Percentiles rank a stretch among this genome's conserved stretches.
These are phyloP conservation scores for Carassius carassius DNA, from an alignment of 2,113 vertebrate genomes.

Conservation along the genomic window DNA sequence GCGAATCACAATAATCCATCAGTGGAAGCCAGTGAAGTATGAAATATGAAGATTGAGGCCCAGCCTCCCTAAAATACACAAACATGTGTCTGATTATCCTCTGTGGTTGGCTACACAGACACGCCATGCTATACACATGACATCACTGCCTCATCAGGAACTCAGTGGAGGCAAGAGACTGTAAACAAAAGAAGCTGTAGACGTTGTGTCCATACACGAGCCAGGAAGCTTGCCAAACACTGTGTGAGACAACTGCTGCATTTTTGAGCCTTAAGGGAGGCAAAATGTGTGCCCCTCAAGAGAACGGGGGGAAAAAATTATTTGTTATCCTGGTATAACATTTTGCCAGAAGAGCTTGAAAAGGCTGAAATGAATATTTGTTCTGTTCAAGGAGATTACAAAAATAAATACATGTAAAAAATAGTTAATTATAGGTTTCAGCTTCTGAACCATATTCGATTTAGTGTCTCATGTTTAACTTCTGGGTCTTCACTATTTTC, in stretches of 20 bases:
- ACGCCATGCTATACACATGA: conserved; percentile 45
- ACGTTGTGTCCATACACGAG: conserved; percentile 43
- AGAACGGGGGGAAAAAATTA: background rate
- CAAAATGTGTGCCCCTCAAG: background rate
- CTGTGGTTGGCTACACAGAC: conserved; percentile 44
- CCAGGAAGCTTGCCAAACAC: conserved; percentile 43
- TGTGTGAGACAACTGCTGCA: conserved; percentile 15
- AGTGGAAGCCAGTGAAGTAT: conserved; percentile 66
- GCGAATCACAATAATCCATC: conserved; percentile 55
- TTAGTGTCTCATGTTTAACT: background rate
- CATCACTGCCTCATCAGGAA: conserved; percentile 51
- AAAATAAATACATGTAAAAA: background rate
- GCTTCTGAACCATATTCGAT: background rate
- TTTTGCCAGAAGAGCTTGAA: conserved; percentile 9
- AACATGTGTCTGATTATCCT: conserved; percentile 68
- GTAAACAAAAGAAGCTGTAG: conserved; percentile 39
- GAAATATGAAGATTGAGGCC: conserved; percentile 60
- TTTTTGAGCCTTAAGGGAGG: background rate
- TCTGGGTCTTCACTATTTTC: background rate
- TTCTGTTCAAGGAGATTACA: background rate
- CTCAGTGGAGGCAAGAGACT: conserved; percentile 21
- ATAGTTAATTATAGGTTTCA: background rate
- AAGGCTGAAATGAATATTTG: background rate
- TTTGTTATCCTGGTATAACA: background rate
- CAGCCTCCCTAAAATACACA: conserved; percentile 61